Evolutionary conservation across 2,797 vertebrate species (phyloP), one percentile per base, ranked within the genome.

Genomic region (Pseudomugil gertrudae): DNA sequence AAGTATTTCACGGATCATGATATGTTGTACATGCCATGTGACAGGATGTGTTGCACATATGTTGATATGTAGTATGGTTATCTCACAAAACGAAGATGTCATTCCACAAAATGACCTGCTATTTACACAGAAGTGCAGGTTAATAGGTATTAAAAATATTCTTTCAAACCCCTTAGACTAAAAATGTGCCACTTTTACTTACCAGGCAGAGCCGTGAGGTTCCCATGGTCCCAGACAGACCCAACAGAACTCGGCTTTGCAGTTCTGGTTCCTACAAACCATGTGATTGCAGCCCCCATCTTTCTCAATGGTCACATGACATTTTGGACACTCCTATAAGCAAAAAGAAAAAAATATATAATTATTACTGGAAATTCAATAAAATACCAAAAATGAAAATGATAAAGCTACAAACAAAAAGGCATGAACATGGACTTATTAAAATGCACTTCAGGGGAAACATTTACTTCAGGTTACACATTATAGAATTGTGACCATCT

Each of bases 221-320:
- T 99, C 98, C 98, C 98, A 99, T 69, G 98, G 98, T 68, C 98
- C 98, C 90, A 99, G 94, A 89, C 98, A 99, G 79, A 99, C 98
- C 98, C 98, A 99, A 92, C 98, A 99, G 92, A 99, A 99, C 92
- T 99, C 98, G 2, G 98, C 98, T 95, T 99, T 99, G 94, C 98
- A 99, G 91, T 98, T 99, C 94, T 99, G 98, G 94, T 99, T 99
- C 90, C 97, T 96, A 94, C 98, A 99, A 80, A 99, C 98, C 98
- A 99, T 99, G 93, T 99, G 98, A 92, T 99, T 99, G 91, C 98
- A 99, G 90, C 98, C 98, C 15, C 98, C 98, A 26, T 99, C 97
- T 93, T 99, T 99, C 89, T 99, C 98, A 66, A 99, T 99, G 87
- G 98, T 99, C 88, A 99, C 98, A 11, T 99, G 97, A 92, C 98